Percentiles rank a stretch among this genome's conserved stretches.
Evolutionary conservation across 2,888 invertebrate species (phyloP).

Genomic region (Dicycla oo): DNA sequence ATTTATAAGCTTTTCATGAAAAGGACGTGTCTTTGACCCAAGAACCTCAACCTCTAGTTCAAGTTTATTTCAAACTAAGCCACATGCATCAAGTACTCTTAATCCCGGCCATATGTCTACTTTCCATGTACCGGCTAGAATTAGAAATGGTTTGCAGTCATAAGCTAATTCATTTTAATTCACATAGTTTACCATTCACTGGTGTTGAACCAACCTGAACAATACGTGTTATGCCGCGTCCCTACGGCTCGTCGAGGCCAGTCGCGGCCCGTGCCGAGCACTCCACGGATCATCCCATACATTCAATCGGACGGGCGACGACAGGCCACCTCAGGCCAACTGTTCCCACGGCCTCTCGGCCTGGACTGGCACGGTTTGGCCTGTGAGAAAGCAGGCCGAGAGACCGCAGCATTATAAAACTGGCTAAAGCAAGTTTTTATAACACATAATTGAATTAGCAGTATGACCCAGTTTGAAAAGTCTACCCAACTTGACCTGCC

Average conservation of each 20-base stretch:
- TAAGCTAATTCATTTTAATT: not conserved
- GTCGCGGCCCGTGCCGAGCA: no score
- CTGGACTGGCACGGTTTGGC: no score
- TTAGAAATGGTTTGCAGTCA: no score
- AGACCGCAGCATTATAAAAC: no score
- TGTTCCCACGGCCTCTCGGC: no score
- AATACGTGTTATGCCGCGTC: no score
- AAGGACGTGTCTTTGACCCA: not conserved
- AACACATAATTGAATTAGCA: conserved; percentile 21
- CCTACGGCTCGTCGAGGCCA: no score
- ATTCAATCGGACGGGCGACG: no score
- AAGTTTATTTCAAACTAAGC: not conserved
- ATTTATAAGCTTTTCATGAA: conserved; percentile 7
- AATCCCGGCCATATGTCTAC: not conserved
- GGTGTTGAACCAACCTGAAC: no score
- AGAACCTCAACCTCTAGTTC: not conserved
- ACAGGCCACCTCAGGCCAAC: no score
- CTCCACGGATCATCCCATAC: no score
- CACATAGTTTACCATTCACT: not conserved
- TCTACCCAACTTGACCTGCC: not conserved
- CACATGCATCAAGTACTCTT: not conserved
- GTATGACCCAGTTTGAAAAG: conserved; percentile 33
- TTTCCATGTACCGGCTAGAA: not conserved
- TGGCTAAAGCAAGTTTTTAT: conserved; percentile 7
- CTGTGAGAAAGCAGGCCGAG: no score